phyloP scores from a whole-genome alignment of 2,797 vertebrate species.

The Pristis pectinata region DNA sequence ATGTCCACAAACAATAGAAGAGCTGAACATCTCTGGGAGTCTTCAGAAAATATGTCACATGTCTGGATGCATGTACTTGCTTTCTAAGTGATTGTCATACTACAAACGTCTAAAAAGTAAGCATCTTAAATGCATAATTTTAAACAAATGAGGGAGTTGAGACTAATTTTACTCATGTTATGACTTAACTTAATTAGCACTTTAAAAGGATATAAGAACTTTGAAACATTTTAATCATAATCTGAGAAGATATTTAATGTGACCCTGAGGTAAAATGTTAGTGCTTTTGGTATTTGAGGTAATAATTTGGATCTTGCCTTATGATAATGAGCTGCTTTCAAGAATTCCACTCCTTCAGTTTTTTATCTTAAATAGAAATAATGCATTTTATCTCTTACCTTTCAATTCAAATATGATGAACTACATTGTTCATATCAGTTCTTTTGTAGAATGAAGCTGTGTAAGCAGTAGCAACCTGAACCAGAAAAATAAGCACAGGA shows the following conservation, averaged over 20 bases:
- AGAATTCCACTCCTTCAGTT: too few relatives aligned
- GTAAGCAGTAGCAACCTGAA: not conserved
- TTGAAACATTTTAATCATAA: not conserved
- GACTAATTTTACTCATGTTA: not conserved
- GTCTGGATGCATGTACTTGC: not conserved
- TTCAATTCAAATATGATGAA: not conserved
- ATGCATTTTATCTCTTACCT: too few relatives aligned
- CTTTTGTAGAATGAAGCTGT: not conserved
- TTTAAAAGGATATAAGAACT: not conserved
- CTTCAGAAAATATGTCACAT: not conserved
- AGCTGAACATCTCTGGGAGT: not conserved
- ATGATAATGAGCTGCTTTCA: not conserved
- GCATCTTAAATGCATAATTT: not conserved
- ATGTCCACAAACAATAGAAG: not conserved
- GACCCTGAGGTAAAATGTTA: not conserved
- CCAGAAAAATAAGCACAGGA: not conserved
- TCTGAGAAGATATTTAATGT: not conserved
- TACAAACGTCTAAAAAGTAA: too few relatives aligned
- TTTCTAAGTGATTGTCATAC: not conserved
- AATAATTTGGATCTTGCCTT: not conserved
- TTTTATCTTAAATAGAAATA: too few relatives aligned
- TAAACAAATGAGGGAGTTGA: slow-evolving; percentile 14
- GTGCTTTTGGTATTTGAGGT: not conserved
- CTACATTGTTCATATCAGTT: not conserved
- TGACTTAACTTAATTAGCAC: not conserved